These are phyloP conservation scores for Seison nebaliae DNA, from an alignment of 1,140 invertebrate genomes.

Conservation along the genomic window DNA sequence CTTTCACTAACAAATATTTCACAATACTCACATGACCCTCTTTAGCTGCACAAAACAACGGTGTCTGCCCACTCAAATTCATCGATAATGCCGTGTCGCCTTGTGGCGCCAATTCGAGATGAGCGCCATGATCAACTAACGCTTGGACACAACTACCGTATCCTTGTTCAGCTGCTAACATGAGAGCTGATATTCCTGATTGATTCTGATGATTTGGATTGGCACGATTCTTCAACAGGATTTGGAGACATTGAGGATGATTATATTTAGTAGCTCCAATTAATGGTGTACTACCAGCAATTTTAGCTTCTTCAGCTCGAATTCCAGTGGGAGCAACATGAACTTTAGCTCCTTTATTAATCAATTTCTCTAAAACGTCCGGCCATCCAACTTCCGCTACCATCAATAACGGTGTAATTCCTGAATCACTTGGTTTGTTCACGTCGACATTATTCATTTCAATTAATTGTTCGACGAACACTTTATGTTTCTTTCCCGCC, in stretches of 20 bases:
- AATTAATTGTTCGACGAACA: slow-evolving; percentile 6
- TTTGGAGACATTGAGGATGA: slow-evolving; percentile 9
- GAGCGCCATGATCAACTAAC: slow-evolving; percentile 1
- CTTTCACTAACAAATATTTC: slow-evolving; percentile 54
- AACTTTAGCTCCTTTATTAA: slow-evolving; percentile 9
- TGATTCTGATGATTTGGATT: slow-evolving; percentile 13
- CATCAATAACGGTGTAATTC: slow-evolving; percentile 12
- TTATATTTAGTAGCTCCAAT: slow-evolving; percentile 13
- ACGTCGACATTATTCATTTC: slow-evolving; percentile 9
- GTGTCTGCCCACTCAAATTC: slow-evolving; percentile 34
- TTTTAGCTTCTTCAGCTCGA: slow-evolving; percentile 11
- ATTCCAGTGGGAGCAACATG: slow-evolving; percentile 7
- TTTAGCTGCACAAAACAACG: slow-evolving; percentile 91
- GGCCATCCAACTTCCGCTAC: slow-evolving; percentile 13
- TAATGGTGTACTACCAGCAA: slow-evolving; percentile 9
- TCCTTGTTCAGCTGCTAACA: slow-evolving; percentile 11
- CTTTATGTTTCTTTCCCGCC: slow-evolving; percentile 12
- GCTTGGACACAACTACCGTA: slow-evolving; percentile 9
- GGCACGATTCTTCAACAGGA: slow-evolving; percentile 3
- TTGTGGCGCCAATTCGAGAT: slow-evolving; percentile 9
- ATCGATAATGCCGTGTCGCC: slow-evolving; percentile 7
- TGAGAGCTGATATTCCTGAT: slow-evolving; percentile 10
- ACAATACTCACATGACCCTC: slow-evolving; percentile 89
- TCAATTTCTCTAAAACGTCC: slow-evolving; percentile 9
- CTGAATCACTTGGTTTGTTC: slow-evolving; percentile 10